Evolutionary conservation across 2,797 vertebrate species (phyloP), one percentile per base, ranked within the genome.

Genomic region (Trematomus bernacchii): DNA sequence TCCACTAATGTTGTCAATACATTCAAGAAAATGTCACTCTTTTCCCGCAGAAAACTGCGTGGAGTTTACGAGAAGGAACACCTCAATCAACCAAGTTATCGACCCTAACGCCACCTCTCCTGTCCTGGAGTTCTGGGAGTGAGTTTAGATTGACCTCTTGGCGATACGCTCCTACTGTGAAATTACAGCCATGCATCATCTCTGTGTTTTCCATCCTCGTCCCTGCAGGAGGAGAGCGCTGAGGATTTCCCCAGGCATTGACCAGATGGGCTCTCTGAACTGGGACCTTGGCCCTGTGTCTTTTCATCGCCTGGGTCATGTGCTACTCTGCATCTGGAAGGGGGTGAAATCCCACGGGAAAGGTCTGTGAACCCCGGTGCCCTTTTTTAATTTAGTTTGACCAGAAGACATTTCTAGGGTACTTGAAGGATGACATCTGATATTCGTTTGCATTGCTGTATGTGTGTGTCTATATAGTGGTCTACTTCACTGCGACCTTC

Each of bases 301-400:
- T 99, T 57, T 61, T 99, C 62, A 87, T 98, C 0, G 97, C 97
- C 0, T 99, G 98, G 98, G 91, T 97, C 86, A 94, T 98, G 89
- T 99, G 98, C 66, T 99, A 99, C 93, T 99, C 91, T 99, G 98
- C 94, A 99, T 99, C 87, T 99, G 98, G 97, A 99, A 99, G 89
- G 98, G 98, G 4, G 96, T 97, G 80, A 99, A 98, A 87, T 99
- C 98, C 98, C 71, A 98, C 97, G 0, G 98, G 98, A 84, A 99
- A 99, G 96, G 98, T 98, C n/a, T n/a, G n/a, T n/a, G n/a, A n/a
- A n/a, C n/a, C n/a, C n/a, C 74, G 59, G 79, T 79, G 48, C 59
- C 15, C 53, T 58, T 10, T 14, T 61, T 66, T 44, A 61, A 37
- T 58, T 59, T 70, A 71, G 10, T 71, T 79, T 57, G 3, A 10